Percentiles rank a stretch among this genome's conserved stretches.
Conservation (phyloP, 2,113 vertebrate genomes). For the Zingel zingel region DNA sequence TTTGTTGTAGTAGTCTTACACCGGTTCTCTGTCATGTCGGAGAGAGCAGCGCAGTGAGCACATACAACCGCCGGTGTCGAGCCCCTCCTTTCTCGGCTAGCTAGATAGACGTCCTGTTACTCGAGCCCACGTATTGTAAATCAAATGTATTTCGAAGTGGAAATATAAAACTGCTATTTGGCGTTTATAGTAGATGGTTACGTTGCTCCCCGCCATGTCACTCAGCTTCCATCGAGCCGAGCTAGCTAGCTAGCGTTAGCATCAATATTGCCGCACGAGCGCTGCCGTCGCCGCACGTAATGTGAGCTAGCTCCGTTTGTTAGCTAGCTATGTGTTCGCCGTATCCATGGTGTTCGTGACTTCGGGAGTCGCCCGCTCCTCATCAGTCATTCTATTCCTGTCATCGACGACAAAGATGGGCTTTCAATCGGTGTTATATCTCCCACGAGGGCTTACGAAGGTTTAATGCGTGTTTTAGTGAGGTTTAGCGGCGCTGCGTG, state of each 20-base stretch:
- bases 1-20: conserved; percentile 67
- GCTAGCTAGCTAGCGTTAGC: conserved; percentile 66
- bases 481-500: conserved; percentile 66
- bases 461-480: conserved; percentile 14
- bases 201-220: conserved; percentile 21
- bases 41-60: conserved; percentile 63
- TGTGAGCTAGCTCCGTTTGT: conserved; percentile 16
- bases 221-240: conserved; percentile 11
- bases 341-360: conserved; percentile 73
- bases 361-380: background rate
- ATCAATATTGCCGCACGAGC: conserved; percentile 25
- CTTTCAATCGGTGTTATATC: background rate
- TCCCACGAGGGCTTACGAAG: fast-evolving
- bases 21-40: conserved; percentile 83
- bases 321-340: conserved; percentile 39
- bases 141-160: background rate
- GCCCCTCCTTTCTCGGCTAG: conserved; percentile 79
- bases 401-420: background rate
- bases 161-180: background rate
- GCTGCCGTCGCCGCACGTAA: background rate
- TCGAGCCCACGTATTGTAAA: background rate
- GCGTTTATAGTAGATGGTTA: background rate
- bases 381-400: background rate
- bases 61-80: conserved; percentile 71
- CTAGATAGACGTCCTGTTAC: conserved; percentile 17